A percentile compares a stretch with the other conserved stretches of the same genome.
phyloP scores from a whole-genome alignment of 2,888 invertebrate species.

The Platycheirus albimanus region DNA sequence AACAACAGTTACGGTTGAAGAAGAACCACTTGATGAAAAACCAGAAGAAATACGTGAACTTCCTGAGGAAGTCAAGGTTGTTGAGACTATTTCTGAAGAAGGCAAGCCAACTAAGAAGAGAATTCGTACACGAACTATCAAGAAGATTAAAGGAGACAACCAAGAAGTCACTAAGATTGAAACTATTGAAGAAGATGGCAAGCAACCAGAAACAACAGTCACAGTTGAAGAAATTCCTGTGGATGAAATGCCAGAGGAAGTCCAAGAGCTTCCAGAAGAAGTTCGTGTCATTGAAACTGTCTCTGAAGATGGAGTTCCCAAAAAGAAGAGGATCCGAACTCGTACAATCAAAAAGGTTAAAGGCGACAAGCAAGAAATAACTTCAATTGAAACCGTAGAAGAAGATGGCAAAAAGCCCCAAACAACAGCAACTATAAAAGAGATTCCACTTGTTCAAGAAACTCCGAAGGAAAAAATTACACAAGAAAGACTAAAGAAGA shows the following conservation, averaged over 20 bases:
- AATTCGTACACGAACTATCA: slow-evolving; percentile 30
- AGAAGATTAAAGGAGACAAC: slow-evolving; percentile 24
- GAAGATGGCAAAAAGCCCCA: slow-evolving; percentile 81
- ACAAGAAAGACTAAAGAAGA: slow-evolving; percentile 76
- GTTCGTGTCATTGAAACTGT: slow-evolving; percentile 75
- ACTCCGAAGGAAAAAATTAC: slow-evolving; percentile 55
- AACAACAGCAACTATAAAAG: slow-evolving; percentile 77
- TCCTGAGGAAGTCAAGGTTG: slow-evolving; percentile 30
- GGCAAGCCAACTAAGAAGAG: slow-evolving; percentile 32
- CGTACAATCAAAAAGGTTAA: slow-evolving; percentile 79
- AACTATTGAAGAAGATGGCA: slow-evolving; percentile 36
- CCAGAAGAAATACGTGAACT: slow-evolving; percentile 26
- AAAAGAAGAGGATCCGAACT: slow-evolving; percentile 79
- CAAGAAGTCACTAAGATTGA: slow-evolving; percentile 41
- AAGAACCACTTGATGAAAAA: slow-evolving; percentile 33
- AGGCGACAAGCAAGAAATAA: slow-evolving; percentile 80
- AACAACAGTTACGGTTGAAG: slow-evolving; percentile 57
- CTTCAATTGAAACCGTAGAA: slow-evolving; percentile 81
- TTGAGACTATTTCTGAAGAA: slow-evolving; percentile 26
- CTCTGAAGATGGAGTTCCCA: slow-evolving; percentile 74
- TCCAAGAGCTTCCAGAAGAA: slow-evolving; percentile 76
- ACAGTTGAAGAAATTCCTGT: slow-evolving; percentile 22
- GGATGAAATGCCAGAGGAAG: slow-evolving; percentile 54
- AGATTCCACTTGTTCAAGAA: slow-evolving; percentile 77
- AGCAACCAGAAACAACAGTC: slow-evolving; percentile 18